phyloP scores from a whole-genome alignment of 2,113 vertebrate species.

The Desmodus rotundus region DNA sequence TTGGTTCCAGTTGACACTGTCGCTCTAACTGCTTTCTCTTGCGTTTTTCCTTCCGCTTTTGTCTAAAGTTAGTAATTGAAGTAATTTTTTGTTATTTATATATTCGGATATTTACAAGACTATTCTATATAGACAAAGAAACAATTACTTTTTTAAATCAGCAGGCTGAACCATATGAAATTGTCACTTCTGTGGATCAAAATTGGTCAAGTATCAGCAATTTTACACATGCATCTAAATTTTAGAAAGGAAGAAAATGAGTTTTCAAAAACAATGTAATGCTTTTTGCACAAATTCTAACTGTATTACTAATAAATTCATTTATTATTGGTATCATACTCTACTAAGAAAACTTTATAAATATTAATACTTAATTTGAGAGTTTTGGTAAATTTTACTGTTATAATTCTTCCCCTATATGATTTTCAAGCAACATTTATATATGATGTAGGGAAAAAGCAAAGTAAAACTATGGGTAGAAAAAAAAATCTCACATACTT shows the following conservation, averaged over 20 bases:
- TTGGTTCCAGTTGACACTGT: constrained; percentile 78
- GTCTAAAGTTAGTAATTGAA: constrained; percentile 78
- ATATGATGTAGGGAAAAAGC: neutral
- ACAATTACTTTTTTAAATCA: neutral
- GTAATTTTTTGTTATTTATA: constrained; percentile 28
- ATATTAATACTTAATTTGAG: neutral
- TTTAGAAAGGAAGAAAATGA: neutral
- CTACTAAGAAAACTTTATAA: neutral
- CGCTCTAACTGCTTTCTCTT: constrained; percentile 91
- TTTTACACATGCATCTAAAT: neutral
- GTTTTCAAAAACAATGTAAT: neutral
- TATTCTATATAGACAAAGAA: constrained; percentile 12
- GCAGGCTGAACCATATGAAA: neutral
- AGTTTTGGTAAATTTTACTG: neutral
- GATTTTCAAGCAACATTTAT: neutral
- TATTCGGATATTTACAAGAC: constrained; percentile 1
- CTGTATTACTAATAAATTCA: neutral
- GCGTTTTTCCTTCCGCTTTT: constrained; percentile 93
- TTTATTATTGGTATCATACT: neutral
- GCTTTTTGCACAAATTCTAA: neutral
- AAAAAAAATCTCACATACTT: neutral
- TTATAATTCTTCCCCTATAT: neutral
- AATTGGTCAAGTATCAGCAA: neutral
- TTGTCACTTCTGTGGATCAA: neutral
- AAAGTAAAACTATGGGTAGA: neutral